Base-by-base conservation (phyloP, 1,140 invertebrate genomes). In the Cotesia chilonis region DNA sequence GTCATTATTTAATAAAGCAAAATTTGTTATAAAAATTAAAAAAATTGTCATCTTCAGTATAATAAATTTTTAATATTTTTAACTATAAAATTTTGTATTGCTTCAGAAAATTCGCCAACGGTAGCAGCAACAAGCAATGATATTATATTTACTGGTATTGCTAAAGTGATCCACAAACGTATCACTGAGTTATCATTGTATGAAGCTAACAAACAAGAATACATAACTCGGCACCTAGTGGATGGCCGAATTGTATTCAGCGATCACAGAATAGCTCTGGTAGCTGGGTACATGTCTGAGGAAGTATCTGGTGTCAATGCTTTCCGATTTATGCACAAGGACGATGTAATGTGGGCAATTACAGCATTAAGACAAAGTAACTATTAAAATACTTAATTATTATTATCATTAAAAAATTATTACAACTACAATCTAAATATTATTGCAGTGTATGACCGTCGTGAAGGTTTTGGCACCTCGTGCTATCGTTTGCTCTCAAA, bases 301-400 rank as follows among this genome's bases (percentile, higher is more conserved):
- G 94, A 96, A 86, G 93, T 96, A 6, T 89, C 89, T 28, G 94
- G 94, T 4, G 82, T 91, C 41, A 94, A 92, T 73, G 94, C 94
- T 0, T 96, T 96, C 80, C 91, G 90, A 71, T 96, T 93, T 79
- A 96, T 96, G 91, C 94, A 95, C 83, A 90, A 91, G 67, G 93
- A 96, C 63, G 95, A 96, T 82, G 92, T 94, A 4, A 89, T 91
- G 74, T 96, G 93, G 91, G 92, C 94, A 7, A 91, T 95, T 80
- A 91, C 95, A 41, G 94, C 93, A 0, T 88, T 96, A 66, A 88
- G 92, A 81, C 92, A 95, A 86, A 96, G 94, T 14, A 14, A 14
- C 14, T 14, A 14, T 14, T 14, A 14, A 14, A 14, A 14, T 14
- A 14, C 14, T 14, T 14, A 14, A 14, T 71, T 68, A 63, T 71